Evolutionary conservation across 2,797 vertebrate genomes (phyloP).

Genomic region (Scomberomorus guttatus): DNA sequence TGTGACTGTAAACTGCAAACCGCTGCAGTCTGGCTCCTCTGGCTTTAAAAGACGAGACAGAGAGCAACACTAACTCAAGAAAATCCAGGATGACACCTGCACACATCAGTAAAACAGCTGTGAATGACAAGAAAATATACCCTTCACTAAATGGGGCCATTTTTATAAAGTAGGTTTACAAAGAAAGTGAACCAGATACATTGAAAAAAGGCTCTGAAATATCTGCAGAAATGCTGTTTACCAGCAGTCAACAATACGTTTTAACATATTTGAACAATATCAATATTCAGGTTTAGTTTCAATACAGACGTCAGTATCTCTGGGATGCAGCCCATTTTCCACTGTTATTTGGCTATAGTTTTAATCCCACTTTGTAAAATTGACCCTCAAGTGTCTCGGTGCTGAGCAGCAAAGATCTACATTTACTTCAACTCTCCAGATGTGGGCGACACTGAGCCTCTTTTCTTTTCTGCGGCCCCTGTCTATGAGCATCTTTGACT

Average conservation of each 20-base stretch:
- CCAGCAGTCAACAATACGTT: background rate
- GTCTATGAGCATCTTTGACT: slow-evolving; percentile 6
- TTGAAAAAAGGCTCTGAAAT: background rate
- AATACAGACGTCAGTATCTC: background rate
- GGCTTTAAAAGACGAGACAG: slow-evolving; percentile 42
- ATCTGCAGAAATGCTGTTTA: background rate
- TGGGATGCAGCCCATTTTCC: slow-evolving; percentile 21
- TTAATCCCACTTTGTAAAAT: slow-evolving; percentile 29
- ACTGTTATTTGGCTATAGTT: slow-evolving; percentile 20
- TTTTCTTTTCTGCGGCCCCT: background rate
- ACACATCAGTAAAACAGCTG: slow-evolving; percentile 48
- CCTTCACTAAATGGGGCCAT: slow-evolving; percentile 5
- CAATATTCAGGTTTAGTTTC: slow-evolving; percentile 10
- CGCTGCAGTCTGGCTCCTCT: slow-evolving; percentile 50
- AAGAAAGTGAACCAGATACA: slow-evolving; percentile 21
- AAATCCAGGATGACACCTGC: slow-evolving; percentile 39
- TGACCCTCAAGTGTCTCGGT: slow-evolving; percentile 16
- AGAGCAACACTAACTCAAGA: slow-evolving; percentile 35
- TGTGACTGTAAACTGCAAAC: slow-evolving; percentile 53
- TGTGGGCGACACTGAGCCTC: slow-evolving; percentile 7
- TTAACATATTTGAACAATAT: background rate
- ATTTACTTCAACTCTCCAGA: slow-evolving; percentile 31
- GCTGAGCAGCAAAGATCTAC: slow-evolving; percentile 16
- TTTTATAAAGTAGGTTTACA: slow-evolving; percentile 42
- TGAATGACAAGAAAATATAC: slow-evolving; percentile 8